A percentile compares a stretch with the other conserved stretches of the same genome.
Evolutionary conservation across 2,797 vertebrate genomes (phyloP).

Genomic region (Siniperca obscura): DNA sequence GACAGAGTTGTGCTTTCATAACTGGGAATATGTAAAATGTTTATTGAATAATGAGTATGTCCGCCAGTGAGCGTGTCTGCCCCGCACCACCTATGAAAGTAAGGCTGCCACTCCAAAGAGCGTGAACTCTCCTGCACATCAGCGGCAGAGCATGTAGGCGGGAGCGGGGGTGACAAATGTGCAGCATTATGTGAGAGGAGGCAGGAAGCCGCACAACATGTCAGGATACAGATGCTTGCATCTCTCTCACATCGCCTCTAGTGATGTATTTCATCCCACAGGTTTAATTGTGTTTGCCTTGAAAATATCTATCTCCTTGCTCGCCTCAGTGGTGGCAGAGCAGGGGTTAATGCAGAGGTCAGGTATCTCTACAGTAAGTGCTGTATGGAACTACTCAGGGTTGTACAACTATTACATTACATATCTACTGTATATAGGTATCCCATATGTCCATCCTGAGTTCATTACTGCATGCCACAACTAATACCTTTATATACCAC

Average conservation of each 20-base stretch:
- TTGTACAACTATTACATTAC: conserved; percentile 61
- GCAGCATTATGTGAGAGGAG: conserved; percentile 75
- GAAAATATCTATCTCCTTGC: conserved; percentile 60
- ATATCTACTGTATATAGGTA: conserved; percentile 36
- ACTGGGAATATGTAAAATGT: conserved; percentile 63
- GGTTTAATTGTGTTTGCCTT: conserved; percentile 80
- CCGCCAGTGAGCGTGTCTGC: conserved; percentile 33
- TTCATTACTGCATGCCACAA: conserved; percentile 19
- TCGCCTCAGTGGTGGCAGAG: conserved; percentile 49
- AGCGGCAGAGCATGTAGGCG: conserved; percentile 61
- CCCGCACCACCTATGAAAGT: conserved; percentile 68
- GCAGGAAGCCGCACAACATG: conserved; percentile 70
- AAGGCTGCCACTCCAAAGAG: conserved; percentile 68
- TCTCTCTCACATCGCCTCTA: conserved; percentile 68
- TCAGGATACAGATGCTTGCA: conserved; percentile 73
- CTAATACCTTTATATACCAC: conserved; percentile 3
- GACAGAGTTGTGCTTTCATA: conserved; percentile 63
- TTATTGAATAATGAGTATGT: conserved; percentile 79
- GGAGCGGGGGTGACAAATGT: conserved; percentile 74
- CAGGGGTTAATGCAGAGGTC: conserved; percentile 77
- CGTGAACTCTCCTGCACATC: conserved; percentile 62
- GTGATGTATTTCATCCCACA: conserved; percentile 78
- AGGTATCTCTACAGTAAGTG: conserved; percentile 61
- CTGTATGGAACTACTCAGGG: conserved; percentile 51
- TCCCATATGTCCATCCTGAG: conserved; percentile 27